A percentile compares a stretch with the other conserved stretches of the same genome.
Conservation (phyloP, 2,113 vertebrate genomes). For the Meleagris gallopavo region DNA sequence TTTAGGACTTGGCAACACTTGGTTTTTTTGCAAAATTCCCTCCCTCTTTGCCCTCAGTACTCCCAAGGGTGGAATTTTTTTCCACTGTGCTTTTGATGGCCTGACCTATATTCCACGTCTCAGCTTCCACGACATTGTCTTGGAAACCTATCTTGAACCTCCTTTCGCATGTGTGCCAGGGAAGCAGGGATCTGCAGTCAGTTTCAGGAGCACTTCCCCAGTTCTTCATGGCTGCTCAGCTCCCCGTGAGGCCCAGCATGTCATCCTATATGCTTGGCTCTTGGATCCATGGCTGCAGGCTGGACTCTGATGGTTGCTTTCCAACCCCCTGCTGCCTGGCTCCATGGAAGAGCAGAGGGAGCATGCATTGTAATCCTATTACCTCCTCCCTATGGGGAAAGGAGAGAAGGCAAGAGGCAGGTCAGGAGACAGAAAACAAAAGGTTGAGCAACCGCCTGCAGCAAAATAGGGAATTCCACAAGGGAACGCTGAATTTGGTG, state of each 20-base stretch:
- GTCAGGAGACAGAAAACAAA: constrained; percentile 54
- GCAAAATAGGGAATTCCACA: constrained; percentile 49
- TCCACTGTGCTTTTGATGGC: not conserved
- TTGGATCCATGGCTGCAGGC: not conserved
- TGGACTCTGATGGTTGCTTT: not conserved
- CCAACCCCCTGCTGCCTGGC: constrained; percentile 28
- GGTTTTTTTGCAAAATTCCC: not conserved
- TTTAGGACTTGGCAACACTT: not conserved
- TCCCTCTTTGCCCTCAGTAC: rapidly evolving
- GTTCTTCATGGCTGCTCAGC: not conserved
- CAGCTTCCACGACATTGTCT: not conserved
- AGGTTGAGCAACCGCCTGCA: constrained; percentile 28
- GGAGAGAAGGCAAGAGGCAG: constrained; percentile 35
- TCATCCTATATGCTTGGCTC: not conserved
- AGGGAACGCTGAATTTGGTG: constrained; percentile 60
- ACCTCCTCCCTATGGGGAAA: constrained; percentile 12
- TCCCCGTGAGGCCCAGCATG: not conserved
- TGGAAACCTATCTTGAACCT: not conserved
- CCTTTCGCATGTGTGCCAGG: not conserved
- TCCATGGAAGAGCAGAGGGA: not conserved
- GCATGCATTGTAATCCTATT: constrained; percentile 29
- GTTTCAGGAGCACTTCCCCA: not conserved
- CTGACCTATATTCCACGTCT: not conserved
- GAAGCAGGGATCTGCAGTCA: not conserved
- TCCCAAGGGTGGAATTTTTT: not conserved